phyloP scores from a whole-genome alignment of 2,113 vertebrate genomes.

The Dicrurus megarhynchus region DNA sequence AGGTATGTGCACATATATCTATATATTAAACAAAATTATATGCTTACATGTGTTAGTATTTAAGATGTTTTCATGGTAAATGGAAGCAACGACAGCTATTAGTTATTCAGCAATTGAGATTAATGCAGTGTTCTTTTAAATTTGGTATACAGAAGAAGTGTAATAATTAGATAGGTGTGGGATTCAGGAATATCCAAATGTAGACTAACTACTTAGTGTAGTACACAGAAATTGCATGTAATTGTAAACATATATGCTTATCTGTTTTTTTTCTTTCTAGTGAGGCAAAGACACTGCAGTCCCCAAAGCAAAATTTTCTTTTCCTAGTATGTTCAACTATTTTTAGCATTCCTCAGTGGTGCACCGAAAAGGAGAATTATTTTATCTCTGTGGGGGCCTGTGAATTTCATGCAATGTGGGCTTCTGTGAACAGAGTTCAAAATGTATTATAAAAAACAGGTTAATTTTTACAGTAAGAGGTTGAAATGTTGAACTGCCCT shows the following conservation, averaged over 20 bases:
- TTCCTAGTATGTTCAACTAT: background rate
- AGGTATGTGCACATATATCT: background rate
- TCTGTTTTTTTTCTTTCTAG: background rate
- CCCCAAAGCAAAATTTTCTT: background rate
- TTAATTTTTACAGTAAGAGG: conserved; percentile 45
- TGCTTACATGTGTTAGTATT: background rate
- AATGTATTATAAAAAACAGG: conserved; percentile 13
- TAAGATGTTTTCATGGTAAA: background rate
- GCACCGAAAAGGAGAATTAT: conserved; percentile 11
- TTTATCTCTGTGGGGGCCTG: conserved; percentile 14
- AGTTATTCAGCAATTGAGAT: background rate
- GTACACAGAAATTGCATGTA: background rate
- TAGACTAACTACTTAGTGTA: background rate
- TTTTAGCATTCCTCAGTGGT: conserved; percentile 32
- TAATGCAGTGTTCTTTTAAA: background rate
- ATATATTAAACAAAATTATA: background rate
- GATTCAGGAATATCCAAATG: background rate
- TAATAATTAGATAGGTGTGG: background rate
- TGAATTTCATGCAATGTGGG: conserved; percentile 22
- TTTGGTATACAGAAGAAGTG: background rate
- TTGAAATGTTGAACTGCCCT: conserved; percentile 25
- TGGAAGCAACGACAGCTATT: background rate
- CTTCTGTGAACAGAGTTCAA: conserved; percentile 28
- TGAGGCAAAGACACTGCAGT: background rate
- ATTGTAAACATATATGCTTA: background rate